Base-by-base conservation (phyloP, 1,140 invertebrate species). In the Archivesica marissinica region DNA sequence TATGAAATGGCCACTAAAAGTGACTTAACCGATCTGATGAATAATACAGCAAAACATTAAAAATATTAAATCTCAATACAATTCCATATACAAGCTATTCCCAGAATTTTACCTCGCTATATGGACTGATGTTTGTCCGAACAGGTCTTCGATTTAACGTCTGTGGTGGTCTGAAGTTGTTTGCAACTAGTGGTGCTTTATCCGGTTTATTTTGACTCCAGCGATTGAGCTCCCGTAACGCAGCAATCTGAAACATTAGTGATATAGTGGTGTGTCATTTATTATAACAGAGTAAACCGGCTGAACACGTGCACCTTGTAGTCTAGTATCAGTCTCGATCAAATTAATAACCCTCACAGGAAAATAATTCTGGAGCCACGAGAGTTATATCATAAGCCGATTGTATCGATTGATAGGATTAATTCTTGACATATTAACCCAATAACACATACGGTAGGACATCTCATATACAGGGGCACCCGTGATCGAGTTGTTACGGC, bases 141-240 rank as follows among this genome's bases (percentile, higher is more conserved):
- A 86, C 68, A 15, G 72, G 38, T 30, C 85, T 35, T 35, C 78
- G 74, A 30, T 86, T 76, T 23, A 86, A 35, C 20, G 85, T 70
- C 54, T 74, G 52, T 38, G 72, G 38, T 52, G 85, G 85, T n/a
- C 85, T 52, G 44, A 80, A 80, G 56, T 86, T 86, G n/a, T 86
- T 86, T 6, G 33, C 56, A 28, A 81, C 44, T 23, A 41, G n/a
- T 41, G 79, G 79, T 33, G 13, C n/a, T 33, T 56, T 41, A n/a
- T 56, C 66, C 7, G 30, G 33, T 13, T 50, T 6, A 38, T 56
- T 59, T 33, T 76, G 50, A 35, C 20, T 44, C 79, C 79, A 81
- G 11, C 47, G 25, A 23, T 81, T 50, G 2, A 81, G 25, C 4
- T 81, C 79, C 23, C 79, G 64, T 7, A 81, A 47, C 4, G 79